Evolutionary conservation across 2,113 vertebrate species (phyloP), one percentile per base, ranked within the genome.

Genomic region (Oreochromis niloticus): DNA sequence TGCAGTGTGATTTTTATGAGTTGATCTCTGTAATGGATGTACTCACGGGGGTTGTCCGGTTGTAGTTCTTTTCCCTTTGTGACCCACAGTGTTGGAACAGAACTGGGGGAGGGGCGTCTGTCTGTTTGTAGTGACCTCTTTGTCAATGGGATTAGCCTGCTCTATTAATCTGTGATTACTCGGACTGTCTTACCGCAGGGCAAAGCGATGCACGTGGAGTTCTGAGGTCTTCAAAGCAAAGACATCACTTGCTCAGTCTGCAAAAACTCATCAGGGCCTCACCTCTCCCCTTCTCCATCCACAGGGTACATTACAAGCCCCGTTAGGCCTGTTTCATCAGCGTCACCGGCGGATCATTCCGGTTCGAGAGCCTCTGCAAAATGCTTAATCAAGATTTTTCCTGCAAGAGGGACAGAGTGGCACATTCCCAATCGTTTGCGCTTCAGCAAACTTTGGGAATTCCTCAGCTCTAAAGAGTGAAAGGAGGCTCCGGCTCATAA

Each of bases 151-250:
- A 96, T 97, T 96, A 96, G 94, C 87, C 92, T 91, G 92, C 92
- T 96, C 90, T 95, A 95, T 96, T 96, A 96, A 96, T 95, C 95
- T 94, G 93, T 94, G 96, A 95, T 96, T 96, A 94, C 91, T 80
- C 41, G 68, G 91, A 92, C 92, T 91, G 89, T 95, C 24, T 92
- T 80, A 92, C 90, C 32, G 81, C 87, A 36, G 87, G 91, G 86
- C 52, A 13, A 82, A 85, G 81, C 63, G 41, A 2, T n/a, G 83
- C 91, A 91, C 83, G 66, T 88, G 88, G 82, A 59, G 88, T 84
- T 50, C 71, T 34, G 78, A 85, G 30, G 16, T 82, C 87, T 81
- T 91, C 87, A 91, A 87, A 88, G 91, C 54, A 6, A 7, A 57
- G 68, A 83, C 82, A 68, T 89, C 41, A 63, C 57, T 80, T 14